phyloP scores from a whole-genome alignment of 64 coral and sea anemone species.

The Stylophora pistillata region DNA sequence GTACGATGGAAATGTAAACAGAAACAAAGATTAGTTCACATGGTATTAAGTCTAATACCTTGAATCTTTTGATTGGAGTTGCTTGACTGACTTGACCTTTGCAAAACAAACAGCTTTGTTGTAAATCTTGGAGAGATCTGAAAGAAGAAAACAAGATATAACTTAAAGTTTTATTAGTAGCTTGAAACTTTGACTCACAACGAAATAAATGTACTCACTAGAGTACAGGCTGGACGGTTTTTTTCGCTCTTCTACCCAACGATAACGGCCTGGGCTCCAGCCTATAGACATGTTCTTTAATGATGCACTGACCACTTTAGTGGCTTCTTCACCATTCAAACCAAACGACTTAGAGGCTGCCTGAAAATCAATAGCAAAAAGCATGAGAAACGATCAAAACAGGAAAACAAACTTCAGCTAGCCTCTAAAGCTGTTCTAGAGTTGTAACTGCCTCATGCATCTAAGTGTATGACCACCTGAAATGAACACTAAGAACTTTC shows the following conservation, averaged over 20 bases:
- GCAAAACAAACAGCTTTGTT: constrained; percentile 20
- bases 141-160: neutral
- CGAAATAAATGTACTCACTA: neutral
- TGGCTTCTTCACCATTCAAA: neutral
- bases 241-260: constrained; percentile 4
- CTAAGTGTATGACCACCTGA: too few relatives aligned
- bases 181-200: neutral
- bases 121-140: constrained; percentile 40
- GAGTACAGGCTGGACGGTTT: neutral
- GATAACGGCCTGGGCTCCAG: constrained; percentile 32
- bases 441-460: too few relatives aligned
- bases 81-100: constrained; percentile 14
- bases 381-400: too few relatives aligned
- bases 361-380: neutral
- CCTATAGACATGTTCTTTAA: constrained; percentile 18
- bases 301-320: constrained; percentile 16
- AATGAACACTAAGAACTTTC: too few relatives aligned
- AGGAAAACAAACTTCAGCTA: too few relatives aligned
- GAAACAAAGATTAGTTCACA: neutral
- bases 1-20: too few relatives aligned
- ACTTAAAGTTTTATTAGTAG: too few relatives aligned
- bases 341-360: constrained; percentile 24
- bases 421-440: too few relatives aligned
- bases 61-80: constrained; percentile 6
- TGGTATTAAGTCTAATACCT: neutral